Evolutionary conservation across 2,888 invertebrate genomes (phyloP), one percentile per base, ranked within the genome.

Genomic region (Athalia cordata): DNA sequence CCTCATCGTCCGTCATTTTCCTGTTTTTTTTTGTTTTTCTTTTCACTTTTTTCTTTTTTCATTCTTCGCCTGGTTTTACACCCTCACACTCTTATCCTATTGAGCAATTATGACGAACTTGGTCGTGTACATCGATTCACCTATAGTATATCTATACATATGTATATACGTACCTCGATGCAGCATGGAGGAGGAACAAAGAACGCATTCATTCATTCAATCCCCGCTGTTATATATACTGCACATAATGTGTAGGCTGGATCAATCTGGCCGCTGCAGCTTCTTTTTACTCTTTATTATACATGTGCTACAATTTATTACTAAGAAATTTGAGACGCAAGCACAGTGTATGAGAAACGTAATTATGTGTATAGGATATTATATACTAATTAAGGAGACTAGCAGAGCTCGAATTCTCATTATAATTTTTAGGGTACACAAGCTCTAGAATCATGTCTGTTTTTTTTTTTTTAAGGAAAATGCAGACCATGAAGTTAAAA

Each of bases 151-250:
- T 29, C 29, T 29, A 29, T 29, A 29, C 29, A 29, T n/a, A n/a
- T n/a, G n/a, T n/a, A n/a, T n/a, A n/a, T 29, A 29, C 29, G 2
- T 29, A 29, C 29, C 29, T 29, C 29, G 29, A 29, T 29, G 29
- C 29, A 29, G 29, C 29, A 29, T 29, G 49, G 29, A 55, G 68
- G 55, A 72, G 57, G 47, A 59, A 47, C 6, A 55, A 66, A 59
- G 59, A 15, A 72, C 59, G 13, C 72, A 72, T 47, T 59, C 47
- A 13, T 72, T 68, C 43, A 66, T 66, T 49, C 49, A 66, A 13
- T 49, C 49, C 43, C 4, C 62, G n/a, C n/a, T 59, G 13, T n/a
- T 13, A 8, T 11, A 62, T 29, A 8, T 4, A 13, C n/a, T 62
- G 29, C 45, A 43, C 29, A n/a, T 66, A 66, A 13, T 13, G 49